Conservation (phyloP, 2,113 vertebrate genomes). For the Sula dactylatra region DNA sequence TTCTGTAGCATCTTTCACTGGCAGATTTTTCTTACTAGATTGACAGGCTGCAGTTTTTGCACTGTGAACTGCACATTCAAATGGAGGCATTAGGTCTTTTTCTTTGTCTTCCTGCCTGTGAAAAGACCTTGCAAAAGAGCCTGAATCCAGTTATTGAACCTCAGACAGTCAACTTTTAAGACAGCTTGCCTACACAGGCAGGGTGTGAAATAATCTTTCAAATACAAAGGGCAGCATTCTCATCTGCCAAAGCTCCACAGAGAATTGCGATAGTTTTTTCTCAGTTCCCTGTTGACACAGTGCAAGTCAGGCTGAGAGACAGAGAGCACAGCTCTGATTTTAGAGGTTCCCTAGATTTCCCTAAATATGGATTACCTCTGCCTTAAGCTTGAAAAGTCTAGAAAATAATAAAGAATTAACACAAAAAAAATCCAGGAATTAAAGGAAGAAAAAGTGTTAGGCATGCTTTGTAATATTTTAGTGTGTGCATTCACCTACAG, state of each 20-base stretch:
- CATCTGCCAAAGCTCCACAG: not conserved
- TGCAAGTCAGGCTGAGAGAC: not conserved
- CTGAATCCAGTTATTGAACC: not conserved
- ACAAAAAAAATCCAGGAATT: not conserved
- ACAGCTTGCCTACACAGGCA: not conserved
- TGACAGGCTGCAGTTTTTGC: not conserved
- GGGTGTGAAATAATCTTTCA: constrained; percentile 11
- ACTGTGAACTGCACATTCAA: constrained; percentile 10
- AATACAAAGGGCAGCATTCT: not conserved
- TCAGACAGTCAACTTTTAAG: not conserved
- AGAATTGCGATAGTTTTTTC: not conserved
- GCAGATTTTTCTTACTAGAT: not conserved
- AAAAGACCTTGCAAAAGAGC: not conserved
- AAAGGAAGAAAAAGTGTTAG: not conserved
- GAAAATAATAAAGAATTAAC: constrained; percentile 5
- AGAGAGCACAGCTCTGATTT: not conserved
- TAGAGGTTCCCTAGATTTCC: not conserved
- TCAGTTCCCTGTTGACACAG: not conserved
- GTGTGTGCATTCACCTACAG: not conserved
- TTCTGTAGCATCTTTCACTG: not conserved
- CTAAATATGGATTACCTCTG: not conserved
- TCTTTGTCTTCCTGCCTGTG: not conserved
- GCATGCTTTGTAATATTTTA: not conserved
- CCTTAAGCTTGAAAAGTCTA: not conserved
- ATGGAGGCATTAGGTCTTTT: not conserved